Conservation (phyloP, 2,113 vertebrate species). For the Acanthisitta chloris region DNA sequence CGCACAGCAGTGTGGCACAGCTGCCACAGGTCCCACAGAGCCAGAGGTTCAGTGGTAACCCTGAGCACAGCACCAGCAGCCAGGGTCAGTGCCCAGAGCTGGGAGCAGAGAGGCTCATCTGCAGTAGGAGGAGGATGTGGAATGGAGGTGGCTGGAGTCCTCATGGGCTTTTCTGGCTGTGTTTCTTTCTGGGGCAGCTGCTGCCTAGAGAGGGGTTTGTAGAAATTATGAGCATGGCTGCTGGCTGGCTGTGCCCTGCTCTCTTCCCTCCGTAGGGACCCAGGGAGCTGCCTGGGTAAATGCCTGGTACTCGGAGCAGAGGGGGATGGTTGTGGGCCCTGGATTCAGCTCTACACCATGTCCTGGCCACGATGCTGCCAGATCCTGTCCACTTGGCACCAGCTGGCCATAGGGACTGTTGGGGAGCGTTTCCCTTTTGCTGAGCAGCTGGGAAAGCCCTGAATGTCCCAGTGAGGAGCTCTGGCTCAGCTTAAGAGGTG, state of each 20-base stretch:
- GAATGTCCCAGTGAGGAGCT: background rate
- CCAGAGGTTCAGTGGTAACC: accelerated
- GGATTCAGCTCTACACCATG: accelerated
- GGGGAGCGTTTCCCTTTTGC: background rate
- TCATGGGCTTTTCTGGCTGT: background rate
- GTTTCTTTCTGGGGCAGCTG: background rate
- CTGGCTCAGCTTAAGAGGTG: accelerated
- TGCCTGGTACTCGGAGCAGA: background rate
- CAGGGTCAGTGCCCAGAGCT: background rate
- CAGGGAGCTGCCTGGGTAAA: accelerated
- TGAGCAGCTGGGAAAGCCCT: background rate
- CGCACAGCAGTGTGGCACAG: too few relatives aligned
- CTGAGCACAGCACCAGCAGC: background rate
- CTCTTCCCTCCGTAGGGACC: background rate
- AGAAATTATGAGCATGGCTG: accelerated
- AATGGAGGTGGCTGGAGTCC: background rate
- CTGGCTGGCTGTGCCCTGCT: background rate
- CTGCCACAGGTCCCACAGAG: background rate
- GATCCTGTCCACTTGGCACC: background rate
- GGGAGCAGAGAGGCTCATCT: background rate
- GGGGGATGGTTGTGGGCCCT: background rate
- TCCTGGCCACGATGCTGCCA: accelerated
- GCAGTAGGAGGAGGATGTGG: background rate
- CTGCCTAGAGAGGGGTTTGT: background rate
- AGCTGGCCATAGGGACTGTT: background rate